Conservation (phyloP, 2,888 invertebrate genomes). For the Chaetogeoica ovagalla region DNA sequence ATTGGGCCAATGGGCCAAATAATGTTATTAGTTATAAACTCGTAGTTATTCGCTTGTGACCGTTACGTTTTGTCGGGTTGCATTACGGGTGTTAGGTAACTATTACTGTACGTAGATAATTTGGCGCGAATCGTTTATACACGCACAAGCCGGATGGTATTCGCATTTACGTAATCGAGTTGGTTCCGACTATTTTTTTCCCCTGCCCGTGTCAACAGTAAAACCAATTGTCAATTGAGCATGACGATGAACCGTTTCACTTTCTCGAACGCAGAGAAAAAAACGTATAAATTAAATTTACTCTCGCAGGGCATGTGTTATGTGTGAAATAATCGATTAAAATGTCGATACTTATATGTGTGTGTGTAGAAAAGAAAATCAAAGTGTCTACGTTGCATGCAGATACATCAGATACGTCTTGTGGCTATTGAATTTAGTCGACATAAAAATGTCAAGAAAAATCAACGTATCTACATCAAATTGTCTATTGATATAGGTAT, state of each 20-base stretch:
- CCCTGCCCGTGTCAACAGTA: no score
- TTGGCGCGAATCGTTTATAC: conserved; percentile 48
- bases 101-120: conserved; percentile 24
- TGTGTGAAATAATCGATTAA: no score
- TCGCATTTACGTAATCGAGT: conserved; percentile 42
- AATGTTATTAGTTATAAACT: not conserved
- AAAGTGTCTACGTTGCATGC: no score
- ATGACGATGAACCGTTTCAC: conserved; percentile 31
- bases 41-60: conserved; percentile 21
- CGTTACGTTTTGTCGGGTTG: conserved; percentile 43
- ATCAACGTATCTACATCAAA: no score
- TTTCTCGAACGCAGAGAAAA: conserved; percentile 19
- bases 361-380: no score
- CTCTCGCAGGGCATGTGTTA: no score
- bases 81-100: conserved; percentile 28
- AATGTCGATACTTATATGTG: no score
- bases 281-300: not conserved
- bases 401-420: no score
- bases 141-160: conserved; percentile 38
- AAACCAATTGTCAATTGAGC: conserved; percentile 32
- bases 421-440: no score
- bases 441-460: no score
- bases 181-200: conserved; percentile 32
- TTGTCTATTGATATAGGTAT: no score
- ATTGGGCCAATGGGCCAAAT: conserved; percentile 35